Base-by-base conservation (phyloP, 2,797 vertebrate genomes). In the Sebastes kiyomatsui region DNA sequence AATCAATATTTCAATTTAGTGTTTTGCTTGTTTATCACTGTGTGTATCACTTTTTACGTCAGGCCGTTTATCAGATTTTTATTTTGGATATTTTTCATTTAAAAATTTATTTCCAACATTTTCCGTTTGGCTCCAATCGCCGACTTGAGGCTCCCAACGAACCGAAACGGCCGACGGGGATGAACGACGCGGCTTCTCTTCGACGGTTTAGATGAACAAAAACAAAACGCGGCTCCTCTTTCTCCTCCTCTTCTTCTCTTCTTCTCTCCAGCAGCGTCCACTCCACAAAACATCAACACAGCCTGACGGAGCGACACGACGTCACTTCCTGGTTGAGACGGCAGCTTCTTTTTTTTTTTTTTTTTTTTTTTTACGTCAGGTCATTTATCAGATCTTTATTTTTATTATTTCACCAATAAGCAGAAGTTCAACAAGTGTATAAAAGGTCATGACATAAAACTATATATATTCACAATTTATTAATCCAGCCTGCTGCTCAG, bases 261-360 rank as follows among this genome's bases (percentile, higher is more conserved):
- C 33, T 35, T 35, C 33, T 91, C 93, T 88, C 71, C 93, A 77
- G 91, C 88, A 80, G 33, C 75, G 78, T 65, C 87, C 83, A 59
- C 64, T 87, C 82, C 93, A 92, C 95, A 95, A 95, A 96, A 96
- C 96, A 96, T 96, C 95, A 96, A 96, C 95, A 96, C 93, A 92
- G 69, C 42, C 89, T 95, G 94, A 96, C 96, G 94, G 76, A 38
- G 62, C n/a, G 66, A 52, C 0, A 4, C 4, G 28, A 93, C 95
- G 95, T 96, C 95, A 96, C 93, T 93, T 96, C 95, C 95, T 58
- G 83, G 61, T 86, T 55, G 59, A 72, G 22, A 70, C 84, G 60
- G 67, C 28, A 7, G 7, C 54, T 23, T 25, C 6, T 22, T 42
- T 11, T 11, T 67, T 22, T 38, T 16, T 6, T 67, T 18, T 23